Percentiles rank a stretch among this genome's conserved stretches.
phyloP scores from a whole-genome alignment of 2,888 invertebrate genomes.

The Coleophora flavipennella region DNA sequence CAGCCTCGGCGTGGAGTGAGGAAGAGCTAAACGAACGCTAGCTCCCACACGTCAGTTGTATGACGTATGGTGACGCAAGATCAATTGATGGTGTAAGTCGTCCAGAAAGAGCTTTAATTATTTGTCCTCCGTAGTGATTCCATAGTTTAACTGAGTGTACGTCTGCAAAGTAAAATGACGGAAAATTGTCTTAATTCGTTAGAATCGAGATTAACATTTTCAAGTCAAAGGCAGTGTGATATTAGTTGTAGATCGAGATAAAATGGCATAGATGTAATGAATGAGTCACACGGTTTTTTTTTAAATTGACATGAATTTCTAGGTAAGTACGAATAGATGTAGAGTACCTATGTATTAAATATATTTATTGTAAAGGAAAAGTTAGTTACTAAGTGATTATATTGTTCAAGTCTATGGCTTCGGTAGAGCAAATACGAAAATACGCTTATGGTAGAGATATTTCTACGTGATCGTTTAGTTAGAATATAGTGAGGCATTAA shows the following conservation, averaged over 20 bases:
- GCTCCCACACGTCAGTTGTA: conserved; percentile 66
- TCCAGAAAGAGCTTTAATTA: conserved; percentile 57
- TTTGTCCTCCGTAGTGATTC: conserved; percentile 13
- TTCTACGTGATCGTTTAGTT: no score
- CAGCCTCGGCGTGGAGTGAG: conserved; percentile 23
- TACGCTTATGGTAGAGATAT: conserved; percentile 39
- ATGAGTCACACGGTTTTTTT: conserved; percentile 19
- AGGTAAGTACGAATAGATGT: conserved; percentile 1
- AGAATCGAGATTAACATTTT: no score
- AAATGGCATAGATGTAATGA: conserved; percentile 2
- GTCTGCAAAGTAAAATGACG: conserved; percentile 5
- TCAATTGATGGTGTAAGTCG: conserved; percentile 39
- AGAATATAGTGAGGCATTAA: no score
- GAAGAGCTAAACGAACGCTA: conserved; percentile 48
- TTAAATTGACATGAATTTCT: conserved; percentile 16
- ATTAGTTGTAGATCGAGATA: conserved; percentile 42
- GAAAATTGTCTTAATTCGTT: conserved; percentile 17
- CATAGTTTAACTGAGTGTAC: no score
- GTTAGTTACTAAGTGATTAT: conserved; percentile 9
- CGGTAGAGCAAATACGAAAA: conserved; percentile 26
- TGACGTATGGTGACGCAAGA: conserved; percentile 67
- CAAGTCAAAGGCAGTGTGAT: conserved; percentile 40
- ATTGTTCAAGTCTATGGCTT: conserved; percentile 8
- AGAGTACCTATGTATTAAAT: no score
- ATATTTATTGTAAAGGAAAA: no score